Percentiles rank a stretch among this genome's conserved stretches.
These are phyloP conservation scores for Nycteola revayana DNA, from an alignment of 2,888 invertebrate species.

Conservation along the genomic window DNA sequence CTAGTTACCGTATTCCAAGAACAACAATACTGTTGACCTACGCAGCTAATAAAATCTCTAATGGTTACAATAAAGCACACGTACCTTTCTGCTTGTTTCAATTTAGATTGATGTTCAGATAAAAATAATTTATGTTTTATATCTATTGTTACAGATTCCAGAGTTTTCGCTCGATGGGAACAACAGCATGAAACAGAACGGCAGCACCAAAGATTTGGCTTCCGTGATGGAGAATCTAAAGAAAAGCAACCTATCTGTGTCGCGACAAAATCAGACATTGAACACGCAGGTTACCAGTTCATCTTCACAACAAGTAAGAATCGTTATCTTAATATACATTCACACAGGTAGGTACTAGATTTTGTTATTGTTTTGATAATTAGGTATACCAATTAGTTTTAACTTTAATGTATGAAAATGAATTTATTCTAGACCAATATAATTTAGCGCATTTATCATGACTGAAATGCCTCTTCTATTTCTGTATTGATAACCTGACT, in stretches of 20 bases:
- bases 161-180: constrained; percentile 83
- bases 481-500: constrained; percentile 18
- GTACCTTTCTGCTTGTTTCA: too few species aligned
- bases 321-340: too few species aligned
- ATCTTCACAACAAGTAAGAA: constrained; percentile 77
- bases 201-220: constrained; percentile 82
- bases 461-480: constrained; percentile 7
- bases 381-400: too few species aligned
- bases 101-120: too few species aligned
- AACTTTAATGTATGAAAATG: too few species aligned
- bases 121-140: neutral
- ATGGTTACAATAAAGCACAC: constrained; percentile 10
- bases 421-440: too few species aligned
- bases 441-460: constrained; percentile 11
- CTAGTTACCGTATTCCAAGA: constrained; percentile 58
- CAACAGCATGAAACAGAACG: constrained; percentile 77
- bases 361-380: too few species aligned
- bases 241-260: constrained; percentile 80
- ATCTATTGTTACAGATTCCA: constrained; percentile 68
- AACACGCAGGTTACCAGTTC: constrained; percentile 81
- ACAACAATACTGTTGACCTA: constrained; percentile 51
- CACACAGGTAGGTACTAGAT: too few species aligned
- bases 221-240: constrained; percentile 88
- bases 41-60: constrained; percentile 37
- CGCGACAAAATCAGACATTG: constrained; percentile 69